Conservation (phyloP, 1,140 invertebrate species). For the Calephelis virginiensis region DNA sequence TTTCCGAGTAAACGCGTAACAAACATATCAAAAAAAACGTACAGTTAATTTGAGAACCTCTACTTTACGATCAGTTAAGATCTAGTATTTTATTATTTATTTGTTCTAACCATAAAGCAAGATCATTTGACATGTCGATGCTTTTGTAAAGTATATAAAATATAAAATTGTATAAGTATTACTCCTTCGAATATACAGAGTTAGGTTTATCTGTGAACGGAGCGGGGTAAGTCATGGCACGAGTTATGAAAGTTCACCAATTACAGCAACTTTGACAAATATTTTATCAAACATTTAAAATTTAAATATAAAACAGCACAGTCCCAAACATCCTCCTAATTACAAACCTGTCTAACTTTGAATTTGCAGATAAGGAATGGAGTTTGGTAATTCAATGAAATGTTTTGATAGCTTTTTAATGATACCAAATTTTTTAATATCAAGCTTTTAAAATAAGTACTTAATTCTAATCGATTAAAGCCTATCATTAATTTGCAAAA, state of each 20-base stretch:
- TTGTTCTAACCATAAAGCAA: no score
- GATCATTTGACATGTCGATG: no score
- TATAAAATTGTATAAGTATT: no score
- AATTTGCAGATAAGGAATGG: slow-evolving; percentile 4
- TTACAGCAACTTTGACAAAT: slow-evolving; percentile 1
- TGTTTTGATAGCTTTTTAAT: slow-evolving; percentile 16
- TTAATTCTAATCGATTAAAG: background rate
- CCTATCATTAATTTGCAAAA: no score
- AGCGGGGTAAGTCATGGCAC: background rate
- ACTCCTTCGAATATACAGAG: no score
- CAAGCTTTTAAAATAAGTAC: background rate
- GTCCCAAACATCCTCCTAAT: slow-evolving; percentile 14
- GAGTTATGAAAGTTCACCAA: slow-evolving; percentile 2
- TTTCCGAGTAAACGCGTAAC: no score
- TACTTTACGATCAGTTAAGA: no score
- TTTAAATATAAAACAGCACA: slow-evolving; percentile 14
- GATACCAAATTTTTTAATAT: background rate
- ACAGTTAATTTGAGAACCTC: no score
- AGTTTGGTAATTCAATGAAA: slow-evolving; percentile 13
- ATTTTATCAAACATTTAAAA: slow-evolving; percentile 14
- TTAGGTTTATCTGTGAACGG: no score
- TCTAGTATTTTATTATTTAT: no score
- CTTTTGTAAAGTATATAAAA: no score
- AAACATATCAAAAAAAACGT: no score
- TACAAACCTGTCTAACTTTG: slow-evolving; percentile 14